Evolutionary conservation across 2,888 invertebrate species (phyloP), one percentile per base, ranked within the genome.

Genomic region (Chydorus sphaericus): DNA sequence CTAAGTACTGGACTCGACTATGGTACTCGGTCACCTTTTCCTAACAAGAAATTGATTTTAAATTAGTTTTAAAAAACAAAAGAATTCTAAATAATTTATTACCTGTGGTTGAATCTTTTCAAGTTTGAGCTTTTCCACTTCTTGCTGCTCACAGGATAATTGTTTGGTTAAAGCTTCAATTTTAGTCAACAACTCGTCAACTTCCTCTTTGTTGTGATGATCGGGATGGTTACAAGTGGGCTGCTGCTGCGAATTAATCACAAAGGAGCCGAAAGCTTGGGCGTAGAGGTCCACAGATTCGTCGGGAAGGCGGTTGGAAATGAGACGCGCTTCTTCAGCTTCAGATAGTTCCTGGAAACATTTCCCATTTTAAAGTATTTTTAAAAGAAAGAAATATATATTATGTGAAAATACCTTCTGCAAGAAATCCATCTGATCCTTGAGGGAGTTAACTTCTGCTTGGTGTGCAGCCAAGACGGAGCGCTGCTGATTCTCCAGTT

Each of bases 401-500:
- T n/a, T n/a, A 36, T 33, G 33, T 30, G 6, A 20, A 30, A 48
- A 26, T 59, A 61, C 62, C 39, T 64, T 60, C 10, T 64, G 63
- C 28, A 69, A 64, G 20, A 65, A 63, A 48, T 67, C 62, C 5
- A 68, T 65, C 58, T 71, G 70, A 10, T 56, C 61, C 56, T 72
- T 68, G 2, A 76, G 63, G 30, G 65, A 63, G 10, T 68, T 68
- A 7, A 73, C 69, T 59, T 71, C 71, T 44, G 70, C 1, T n/a
- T 52, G 36, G 36, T 52, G 52, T 2, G 52, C 33, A 52, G 33
- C 36, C n/a, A 53, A 16, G 16, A 36, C 11, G 2, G 31, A 7
- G n/a, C 31, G 36, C 30, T 57, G 57, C 23, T 57, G 44, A 30
- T 57, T 57, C 23, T 86, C 87, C 65, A 85, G 76, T 36, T 83